phyloP scores from a whole-genome alignment of 2,888 invertebrate genomes.

The Lysandra bellargus region DNA sequence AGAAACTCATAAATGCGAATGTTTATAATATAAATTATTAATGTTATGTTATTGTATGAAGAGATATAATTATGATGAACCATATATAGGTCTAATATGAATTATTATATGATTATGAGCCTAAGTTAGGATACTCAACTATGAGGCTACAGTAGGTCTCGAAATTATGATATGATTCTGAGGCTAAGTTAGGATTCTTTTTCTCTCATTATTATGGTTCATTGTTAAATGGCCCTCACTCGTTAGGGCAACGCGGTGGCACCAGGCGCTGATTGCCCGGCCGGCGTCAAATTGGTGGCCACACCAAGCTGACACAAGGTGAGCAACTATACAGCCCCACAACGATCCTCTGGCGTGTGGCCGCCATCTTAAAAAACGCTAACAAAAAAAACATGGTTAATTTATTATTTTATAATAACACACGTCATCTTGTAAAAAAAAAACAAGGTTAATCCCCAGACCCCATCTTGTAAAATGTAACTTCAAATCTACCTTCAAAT shows the following conservation, averaged over 20 bases:
- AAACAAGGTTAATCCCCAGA: too few species aligned
- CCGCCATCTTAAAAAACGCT: too few species aligned
- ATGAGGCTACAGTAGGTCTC: not conserved
- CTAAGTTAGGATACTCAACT: too few species aligned
- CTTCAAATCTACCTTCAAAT: too few species aligned
- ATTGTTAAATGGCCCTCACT: constrained; percentile 12
- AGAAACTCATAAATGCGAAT: not conserved
- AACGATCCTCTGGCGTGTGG: not conserved
- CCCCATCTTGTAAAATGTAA: too few species aligned
- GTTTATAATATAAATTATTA: not conserved
- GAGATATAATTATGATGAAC: too few species aligned
- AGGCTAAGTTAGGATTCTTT: not conserved
- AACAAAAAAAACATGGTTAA: too few species aligned
- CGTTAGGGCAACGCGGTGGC: not conserved
- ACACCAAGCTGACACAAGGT: constrained; percentile 16
- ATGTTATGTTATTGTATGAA: too few species aligned
- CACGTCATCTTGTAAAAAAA: too few species aligned
- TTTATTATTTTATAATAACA: too few species aligned
- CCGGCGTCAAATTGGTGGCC: constrained; percentile 5
- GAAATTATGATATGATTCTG: not conserved
- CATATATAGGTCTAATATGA: too few species aligned
- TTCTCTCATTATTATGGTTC: not conserved
- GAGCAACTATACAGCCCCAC: not conserved
- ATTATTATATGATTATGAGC: too few species aligned
- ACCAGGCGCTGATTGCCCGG: constrained; percentile 3